Base-by-base conservation (phyloP, 2,113 vertebrate genomes). In the Phycodurus eques region DNA sequence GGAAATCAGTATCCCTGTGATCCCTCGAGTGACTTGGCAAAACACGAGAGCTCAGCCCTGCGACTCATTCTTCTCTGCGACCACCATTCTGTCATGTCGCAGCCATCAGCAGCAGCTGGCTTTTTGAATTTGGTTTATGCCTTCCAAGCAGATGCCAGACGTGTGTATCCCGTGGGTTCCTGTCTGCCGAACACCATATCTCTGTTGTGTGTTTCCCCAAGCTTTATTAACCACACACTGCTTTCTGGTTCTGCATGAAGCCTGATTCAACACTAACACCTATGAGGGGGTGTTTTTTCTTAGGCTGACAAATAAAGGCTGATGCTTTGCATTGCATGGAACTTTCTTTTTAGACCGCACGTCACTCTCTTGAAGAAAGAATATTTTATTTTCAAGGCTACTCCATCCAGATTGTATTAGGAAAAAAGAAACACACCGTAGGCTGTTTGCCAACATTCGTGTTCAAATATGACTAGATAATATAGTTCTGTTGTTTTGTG, bases 111-210 rank as follows among this genome's bases (percentile, higher is more conserved):
- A 10, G 76, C 88, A 87, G 84, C 85, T 87, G 88, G 85, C 80
- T 88, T 73, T 79, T 73, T 77, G 77, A 81, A 77, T 84, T 76
- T 81, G 71, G 73, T 86, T 85, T 82, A 83, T 86, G 75, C 74
- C 80, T 83, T 83, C 68, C 12, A 68, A 84, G 78, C 87, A 87
- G 87, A 87, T 82, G 88, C 80, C 84, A 88, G 81, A 79, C 75
- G 76, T 76, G 68, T 47, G 0, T 4, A n/a, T 85, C 84, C 83
- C 81, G n/a, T 56, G 80, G 77, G 82, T 46, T 75, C 54, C 67
- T 78, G 67, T 79, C 77, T 81, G 78, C 79, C 20, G 76, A 74
- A 70, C 71, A 1, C 68, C 71, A 53, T 56, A n/a, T 72, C 78
- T 70, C 67, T 44, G 67, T 78, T 81, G 76, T 81, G 70, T 83